Evolutionary conservation across 2,888 invertebrate genomes (phyloP).

Genomic region (Hirudinaria manillensis): DNA sequence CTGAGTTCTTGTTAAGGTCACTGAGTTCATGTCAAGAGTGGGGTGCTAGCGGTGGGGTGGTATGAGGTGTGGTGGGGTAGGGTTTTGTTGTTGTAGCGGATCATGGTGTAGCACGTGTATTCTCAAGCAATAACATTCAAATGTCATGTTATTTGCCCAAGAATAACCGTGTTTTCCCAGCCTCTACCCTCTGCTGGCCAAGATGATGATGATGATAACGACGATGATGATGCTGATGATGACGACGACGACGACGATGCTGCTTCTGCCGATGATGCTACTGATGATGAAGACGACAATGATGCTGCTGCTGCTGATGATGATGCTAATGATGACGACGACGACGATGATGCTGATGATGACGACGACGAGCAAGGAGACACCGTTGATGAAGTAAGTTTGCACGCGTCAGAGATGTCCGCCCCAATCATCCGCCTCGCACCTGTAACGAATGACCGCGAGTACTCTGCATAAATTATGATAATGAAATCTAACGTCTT

Average conservation of each 20-base stretch:
- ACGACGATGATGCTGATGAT: too few relatives aligned
- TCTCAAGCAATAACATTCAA: constrained; percentile 30
- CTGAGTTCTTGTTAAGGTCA: too few relatives aligned
- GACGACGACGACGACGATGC: neutral
- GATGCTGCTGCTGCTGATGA: neutral
- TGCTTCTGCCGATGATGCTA: neutral
- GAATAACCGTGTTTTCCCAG: constrained; percentile 26
- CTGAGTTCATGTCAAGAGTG: too few relatives aligned
- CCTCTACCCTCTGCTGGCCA: neutral
- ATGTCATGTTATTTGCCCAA: constrained; percentile 28
- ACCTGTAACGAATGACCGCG: too few relatives aligned
- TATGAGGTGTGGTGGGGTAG: too few relatives aligned
- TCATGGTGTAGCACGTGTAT: constrained; percentile 21
- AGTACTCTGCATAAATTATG: too few relatives aligned
- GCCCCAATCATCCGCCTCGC: too few relatives aligned
- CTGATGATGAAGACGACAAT: neutral
- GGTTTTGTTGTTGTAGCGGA: neutral
- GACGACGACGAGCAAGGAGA: too few relatives aligned
- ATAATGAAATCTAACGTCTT: too few relatives aligned
- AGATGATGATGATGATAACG: neutral
- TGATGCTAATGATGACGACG: neutral
- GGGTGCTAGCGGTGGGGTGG: neutral
- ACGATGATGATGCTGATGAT: neutral
- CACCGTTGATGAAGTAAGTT: too few relatives aligned
- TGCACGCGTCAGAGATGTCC: too few relatives aligned